Evolutionary conservation across 2,888 invertebrate species (phyloP).

Genomic region (Pemphredon lugubris): DNA sequence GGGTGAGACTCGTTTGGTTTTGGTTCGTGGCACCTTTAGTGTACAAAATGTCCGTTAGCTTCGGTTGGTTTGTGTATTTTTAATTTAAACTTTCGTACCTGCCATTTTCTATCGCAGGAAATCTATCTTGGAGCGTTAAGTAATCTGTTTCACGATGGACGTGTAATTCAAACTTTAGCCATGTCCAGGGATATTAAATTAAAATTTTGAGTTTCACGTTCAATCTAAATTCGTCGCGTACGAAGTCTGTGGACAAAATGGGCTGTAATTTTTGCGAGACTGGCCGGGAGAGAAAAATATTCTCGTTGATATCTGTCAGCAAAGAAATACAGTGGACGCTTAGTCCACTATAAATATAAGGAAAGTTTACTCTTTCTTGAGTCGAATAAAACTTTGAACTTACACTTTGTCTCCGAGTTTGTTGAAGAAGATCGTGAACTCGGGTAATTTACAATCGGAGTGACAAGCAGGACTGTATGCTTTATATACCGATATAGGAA

Average conservation of each 20-base stretch:
- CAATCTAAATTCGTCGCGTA: slow-evolving; percentile 39
- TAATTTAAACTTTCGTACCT: neutral
- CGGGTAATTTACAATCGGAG: too few species aligned
- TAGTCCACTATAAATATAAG: neutral
- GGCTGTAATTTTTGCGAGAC: slow-evolving; percentile 32
- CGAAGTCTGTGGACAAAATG: slow-evolving; percentile 41
- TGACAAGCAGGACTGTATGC: too few species aligned
- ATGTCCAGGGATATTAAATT: too few species aligned
- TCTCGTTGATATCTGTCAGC: slow-evolving; percentile 8
- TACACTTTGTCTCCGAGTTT: too few species aligned
- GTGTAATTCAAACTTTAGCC: slow-evolving; percentile 49
- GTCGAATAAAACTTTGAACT: too few species aligned
- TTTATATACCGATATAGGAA: too few species aligned
- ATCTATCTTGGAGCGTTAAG: neutral
- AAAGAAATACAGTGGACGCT: neutral
- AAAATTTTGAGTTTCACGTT: slow-evolving; percentile 47
- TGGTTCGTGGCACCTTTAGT: too few species aligned
- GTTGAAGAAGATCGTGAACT: too few species aligned
- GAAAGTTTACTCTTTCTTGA: neutral
- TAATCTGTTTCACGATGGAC: slow-evolving; percentile 7
- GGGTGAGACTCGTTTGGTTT: too few species aligned
- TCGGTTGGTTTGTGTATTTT: neutral
- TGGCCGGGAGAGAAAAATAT: slow-evolving; percentile 19
- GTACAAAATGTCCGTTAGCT: too few species aligned
- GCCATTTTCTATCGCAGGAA: neutral